These are phyloP conservation scores for Eriosoma lanigerum DNA, from an alignment of 1,140 invertebrate species.

Conservation along the genomic window DNA sequence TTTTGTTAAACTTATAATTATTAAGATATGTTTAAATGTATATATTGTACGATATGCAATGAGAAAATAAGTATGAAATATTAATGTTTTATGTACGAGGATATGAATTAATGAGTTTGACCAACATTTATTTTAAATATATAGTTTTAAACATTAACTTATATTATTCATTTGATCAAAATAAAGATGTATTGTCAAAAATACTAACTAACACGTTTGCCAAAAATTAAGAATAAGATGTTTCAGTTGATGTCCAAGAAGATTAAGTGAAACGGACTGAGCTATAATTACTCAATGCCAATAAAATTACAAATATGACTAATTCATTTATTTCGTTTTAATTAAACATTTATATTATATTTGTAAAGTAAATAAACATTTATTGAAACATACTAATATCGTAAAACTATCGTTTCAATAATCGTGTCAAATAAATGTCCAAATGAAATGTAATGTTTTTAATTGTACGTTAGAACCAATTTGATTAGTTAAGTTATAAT, in stretches of 20 bases:
- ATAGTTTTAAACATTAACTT: too few species aligned
- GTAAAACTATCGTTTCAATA: neutral
- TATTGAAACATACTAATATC: neutral
- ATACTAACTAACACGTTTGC: neutral
- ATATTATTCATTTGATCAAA: neutral
- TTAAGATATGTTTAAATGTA: too few species aligned
- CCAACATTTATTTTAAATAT: too few species aligned
- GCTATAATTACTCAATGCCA: conserved; percentile 7
- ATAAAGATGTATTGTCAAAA: neutral
- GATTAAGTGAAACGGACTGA: neutral
- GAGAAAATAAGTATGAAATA: too few species aligned
- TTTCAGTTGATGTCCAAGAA: neutral
- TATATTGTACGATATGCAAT: too few species aligned
- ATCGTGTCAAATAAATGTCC: neutral
- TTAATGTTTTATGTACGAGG: too few species aligned
- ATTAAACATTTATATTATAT: too few species aligned
- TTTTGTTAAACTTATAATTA: too few species aligned
- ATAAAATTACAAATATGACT: neutral
- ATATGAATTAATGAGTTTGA: too few species aligned
- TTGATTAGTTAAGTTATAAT: too few species aligned
- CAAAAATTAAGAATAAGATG: neutral
- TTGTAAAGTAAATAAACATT: too few species aligned
- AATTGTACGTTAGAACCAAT: neutral
- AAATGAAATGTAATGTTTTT: neutral
- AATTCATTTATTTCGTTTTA: neutral